Percentiles rank a stretch among this genome's conserved stretches.
Conservation (phyloP, 2,888 invertebrate species). For the Nineta flava region DNA sequence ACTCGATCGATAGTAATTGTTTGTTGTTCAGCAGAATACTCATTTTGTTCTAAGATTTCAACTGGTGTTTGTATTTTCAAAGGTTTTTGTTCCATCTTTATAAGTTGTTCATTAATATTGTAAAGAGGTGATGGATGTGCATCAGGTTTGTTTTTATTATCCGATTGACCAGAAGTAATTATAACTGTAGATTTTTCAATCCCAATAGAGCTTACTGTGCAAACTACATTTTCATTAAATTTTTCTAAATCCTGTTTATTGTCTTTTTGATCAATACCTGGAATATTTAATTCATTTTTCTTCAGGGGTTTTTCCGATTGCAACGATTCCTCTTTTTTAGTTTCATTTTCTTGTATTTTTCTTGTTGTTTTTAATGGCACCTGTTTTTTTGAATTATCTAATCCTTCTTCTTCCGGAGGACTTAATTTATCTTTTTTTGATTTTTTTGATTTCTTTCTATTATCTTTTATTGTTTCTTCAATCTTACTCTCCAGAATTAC, state of each 20-base stretch:
- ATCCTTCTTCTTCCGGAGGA: slow-evolving; percentile 5
- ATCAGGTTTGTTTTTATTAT: neutral
- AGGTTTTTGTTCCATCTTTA: neutral
- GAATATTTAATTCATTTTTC: too few relatives aligned
- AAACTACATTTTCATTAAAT: neutral
- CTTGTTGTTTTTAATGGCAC: too few relatives aligned
- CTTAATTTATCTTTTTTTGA: slow-evolving; percentile 6
- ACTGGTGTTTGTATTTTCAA: neutral
- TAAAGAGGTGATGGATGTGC: too few relatives aligned
- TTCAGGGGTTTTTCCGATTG: too few relatives aligned
- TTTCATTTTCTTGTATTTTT: too few relatives aligned
- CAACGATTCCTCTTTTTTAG: too few relatives aligned
- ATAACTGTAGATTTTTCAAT: neutral
- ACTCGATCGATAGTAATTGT: too few relatives aligned
- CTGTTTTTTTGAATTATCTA: too few relatives aligned
- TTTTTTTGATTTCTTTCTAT: slow-evolving; percentile 1
- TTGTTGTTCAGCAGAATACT: neutral
- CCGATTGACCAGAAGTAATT: slow-evolving; percentile 6
- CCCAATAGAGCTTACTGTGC: neutral
- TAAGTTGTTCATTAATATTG: too few relatives aligned
- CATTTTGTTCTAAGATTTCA: neutral
- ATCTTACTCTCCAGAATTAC: slow-evolving; percentile 5
- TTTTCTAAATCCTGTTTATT: neutral
- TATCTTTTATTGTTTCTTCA: neutral
- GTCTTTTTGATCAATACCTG: too few relatives aligned